These are phyloP conservation scores for Equus przewalskii DNA, from an alignment of 2,113 vertebrate species.

Conservation along the genomic window DNA sequence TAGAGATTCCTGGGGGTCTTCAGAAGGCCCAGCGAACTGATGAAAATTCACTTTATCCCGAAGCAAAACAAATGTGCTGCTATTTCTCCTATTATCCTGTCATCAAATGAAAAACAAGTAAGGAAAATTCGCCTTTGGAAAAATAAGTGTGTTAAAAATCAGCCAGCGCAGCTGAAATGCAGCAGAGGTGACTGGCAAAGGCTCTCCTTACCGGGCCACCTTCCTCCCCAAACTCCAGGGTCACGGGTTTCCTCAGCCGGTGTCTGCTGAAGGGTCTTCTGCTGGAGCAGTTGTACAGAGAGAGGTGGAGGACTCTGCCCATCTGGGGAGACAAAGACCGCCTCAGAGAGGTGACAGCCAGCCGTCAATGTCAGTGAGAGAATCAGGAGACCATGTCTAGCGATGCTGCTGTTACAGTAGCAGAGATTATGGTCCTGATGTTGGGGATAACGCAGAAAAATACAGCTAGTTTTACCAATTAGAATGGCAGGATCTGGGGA, in stretches of 20 bases:
- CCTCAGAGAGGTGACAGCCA: neutral
- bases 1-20: constrained; percentile 84
- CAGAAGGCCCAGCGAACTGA: constrained; percentile 86
- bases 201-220: constrained; percentile 79
- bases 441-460: no score
- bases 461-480: neutral
- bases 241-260: constrained; percentile 85
- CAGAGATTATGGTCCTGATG: no score
- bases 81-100: neutral
- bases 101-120: neutral
- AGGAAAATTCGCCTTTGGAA: neutral
- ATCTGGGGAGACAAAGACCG: constrained; percentile 80
- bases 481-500: neutral
- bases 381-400: no score
- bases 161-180: rapidly evolving
- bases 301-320: constrained; percentile 82
- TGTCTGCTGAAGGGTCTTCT: constrained; percentile 84
- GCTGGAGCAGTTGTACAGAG: constrained; percentile 87
- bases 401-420: no score
- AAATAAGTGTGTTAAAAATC: no score
- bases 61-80: constrained; percentile 74
- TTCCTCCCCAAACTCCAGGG: constrained; percentile 82
- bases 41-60: constrained; percentile 87
- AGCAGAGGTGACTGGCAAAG: rapidly evolving
- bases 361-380: no score